These are phyloP conservation scores for Hycleus phaleratus DNA, from an alignment of 1,140 invertebrate species.

Conservation along the genomic window DNA sequence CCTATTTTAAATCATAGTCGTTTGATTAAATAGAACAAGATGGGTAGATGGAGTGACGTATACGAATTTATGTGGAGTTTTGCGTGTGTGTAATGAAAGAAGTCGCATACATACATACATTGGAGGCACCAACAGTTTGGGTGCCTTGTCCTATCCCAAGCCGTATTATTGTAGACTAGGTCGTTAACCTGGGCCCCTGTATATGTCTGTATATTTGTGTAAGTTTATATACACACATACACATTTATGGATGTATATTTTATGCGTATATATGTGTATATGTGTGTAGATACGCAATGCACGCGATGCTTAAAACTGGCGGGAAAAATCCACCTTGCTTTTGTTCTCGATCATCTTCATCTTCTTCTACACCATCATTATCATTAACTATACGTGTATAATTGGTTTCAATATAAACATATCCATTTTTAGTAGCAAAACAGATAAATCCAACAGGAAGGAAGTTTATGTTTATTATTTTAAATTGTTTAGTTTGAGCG, in stretches of 20 bases:
- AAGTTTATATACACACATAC: neutral
- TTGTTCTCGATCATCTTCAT: slow-evolving; percentile 9
- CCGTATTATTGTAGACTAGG: slow-evolving; percentile 24
- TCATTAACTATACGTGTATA: neutral
- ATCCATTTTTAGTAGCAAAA: neutral
- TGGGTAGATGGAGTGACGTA: too few species aligned
- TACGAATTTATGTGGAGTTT: too few species aligned
- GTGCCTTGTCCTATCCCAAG: slow-evolving; percentile 31
- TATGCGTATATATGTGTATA: slow-evolving; percentile 7
- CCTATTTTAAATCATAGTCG: too few species aligned
- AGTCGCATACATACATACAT: neutral
- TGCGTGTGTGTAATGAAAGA: too few species aligned
- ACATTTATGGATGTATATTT: neutral
- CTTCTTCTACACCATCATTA: slow-evolving; percentile 9
- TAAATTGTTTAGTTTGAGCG: slow-evolving; percentile 23
- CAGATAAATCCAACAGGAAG: slow-evolving; percentile 16
- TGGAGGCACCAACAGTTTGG: slow-evolving; percentile 16
- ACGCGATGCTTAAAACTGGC: slow-evolving; percentile 29
- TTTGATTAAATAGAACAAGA: too few species aligned
- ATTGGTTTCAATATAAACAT: neutral
- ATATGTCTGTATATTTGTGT: slow-evolving; percentile 9
- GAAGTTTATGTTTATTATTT: slow-evolving; percentile 29
- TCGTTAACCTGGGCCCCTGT: slow-evolving; percentile 30
- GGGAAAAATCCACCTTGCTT: slow-evolving; percentile 28
- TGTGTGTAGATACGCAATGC: slow-evolving; percentile 28